Base-by-base conservation (phyloP, 2,888 invertebrate species). In the Actias luna region DNA sequence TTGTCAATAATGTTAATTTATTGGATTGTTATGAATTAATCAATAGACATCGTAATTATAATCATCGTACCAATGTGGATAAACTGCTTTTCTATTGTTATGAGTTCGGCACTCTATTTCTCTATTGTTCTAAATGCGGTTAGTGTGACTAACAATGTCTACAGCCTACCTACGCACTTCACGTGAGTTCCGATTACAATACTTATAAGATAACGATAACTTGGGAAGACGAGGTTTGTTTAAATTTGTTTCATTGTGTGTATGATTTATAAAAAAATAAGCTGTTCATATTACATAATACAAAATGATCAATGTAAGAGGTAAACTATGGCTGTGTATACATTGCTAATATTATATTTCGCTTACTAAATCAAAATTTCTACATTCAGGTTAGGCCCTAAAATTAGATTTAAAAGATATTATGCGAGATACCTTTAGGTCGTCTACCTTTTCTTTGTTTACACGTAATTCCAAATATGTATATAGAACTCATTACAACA, bases 31-130 rank as follows among this genome's bases (percentile, higher is more conserved):
- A 55, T 55, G 29, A 55, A 14, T 27, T 39, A 39, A 52, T 27
- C 29, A 55, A 29, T 29, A 5, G 29, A 29, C 5, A n/a, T 61
- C 18, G 5, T 29, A 4, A 16, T 36, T 36, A 35, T 55, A 22
- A 35, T n/a, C 18, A 33, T 36, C 36, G 57, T 39, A 61, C 25
- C 18, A 14, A 31, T 22, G 35, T 36, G 29, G 10, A 29, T 39
- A 59, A 46, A 39, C 75, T 77, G 81, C 79, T 80, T 82, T 81
- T 80, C 79, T 81, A 83, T 80, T 79, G 79, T 75, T 74, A 75
- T 69, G 75, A 76, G 76, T 69, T 72, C 69, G 75, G 83, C 80
- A 85, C 83, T 84, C 84, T 85, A 73, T 69, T 70, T 68, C 63
- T 57, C 78, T 76, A 84, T 84, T 85, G 85, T 85, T 82, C 74